Evolutionary conservation across 2,888 invertebrate species (phyloP), one percentile per base, ranked within the genome.

Genomic region (Tethea ocularis): DNA sequence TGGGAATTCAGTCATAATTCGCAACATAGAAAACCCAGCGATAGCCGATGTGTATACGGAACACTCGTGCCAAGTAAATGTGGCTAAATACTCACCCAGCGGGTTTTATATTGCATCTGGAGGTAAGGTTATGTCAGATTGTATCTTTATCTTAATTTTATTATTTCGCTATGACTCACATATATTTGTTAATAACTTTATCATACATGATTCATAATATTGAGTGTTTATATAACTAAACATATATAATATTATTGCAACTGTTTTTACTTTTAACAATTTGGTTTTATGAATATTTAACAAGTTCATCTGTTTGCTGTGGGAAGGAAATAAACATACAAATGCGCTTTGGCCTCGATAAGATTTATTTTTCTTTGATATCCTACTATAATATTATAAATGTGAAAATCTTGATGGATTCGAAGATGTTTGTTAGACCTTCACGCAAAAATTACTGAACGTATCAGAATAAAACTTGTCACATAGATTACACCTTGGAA

Each of bases 61-160:
- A 89, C 99, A 99, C 92, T 97, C 99, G 55, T 97, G 97, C 80
- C 95, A 96, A 80, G 98, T 99, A 4, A 98, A 98, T 84, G 98
- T 99, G 61, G 99, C 99, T 62, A 99, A 99, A 90, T 99, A 99
- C 89, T 98, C 99, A 26, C 99, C 99, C 10, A 98, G 98, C 88
- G 98, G 99, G 69, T 99, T 98, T 93, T 99, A 99, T 90, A 99
- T 99, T 79, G 98, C 99, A 51, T 99, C 99, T 68, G 99, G 98
- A 93, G 98, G 98, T 98, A 94, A 94, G 87, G 60, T 65, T 71
- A 64, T 24, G 22, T 54, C 33, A 10, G 13, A 36, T 52, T 8
- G 7, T 0, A 53, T 33, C 15, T 29, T 8, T 11, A 29, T n/a
- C 26, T 6, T 22, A 33, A 36, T 54, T n/a, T 20, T 22, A 33